These are phyloP conservation scores for Coboldia fuscipes DNA, from an alignment of 1,140 invertebrate species.

Conservation along the genomic window DNA sequence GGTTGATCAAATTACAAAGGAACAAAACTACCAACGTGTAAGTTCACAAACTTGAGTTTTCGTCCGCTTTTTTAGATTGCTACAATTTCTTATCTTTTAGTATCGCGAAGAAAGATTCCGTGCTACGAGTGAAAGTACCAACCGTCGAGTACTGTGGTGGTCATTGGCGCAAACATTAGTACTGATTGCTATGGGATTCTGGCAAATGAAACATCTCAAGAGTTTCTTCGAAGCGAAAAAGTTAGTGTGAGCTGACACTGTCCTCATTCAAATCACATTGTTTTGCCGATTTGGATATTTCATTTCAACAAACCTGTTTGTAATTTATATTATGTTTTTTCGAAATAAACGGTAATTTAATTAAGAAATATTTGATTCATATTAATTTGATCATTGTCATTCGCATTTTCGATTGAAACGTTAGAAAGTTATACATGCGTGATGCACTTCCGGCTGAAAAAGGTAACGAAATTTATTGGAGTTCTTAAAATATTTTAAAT, in stretches of 20 bases:
- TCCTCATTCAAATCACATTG: no score
- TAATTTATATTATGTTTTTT: no score
- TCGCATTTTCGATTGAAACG: no score
- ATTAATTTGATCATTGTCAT: no score
- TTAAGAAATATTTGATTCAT: no score
- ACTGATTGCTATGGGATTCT: conserved; percentile 80
- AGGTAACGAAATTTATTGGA: no score
- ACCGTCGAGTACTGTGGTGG: conserved; percentile 95
- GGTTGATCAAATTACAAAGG: conserved; percentile 97
- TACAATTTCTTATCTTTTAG: conserved; percentile 30
- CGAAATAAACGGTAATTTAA: no score
- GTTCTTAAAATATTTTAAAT: no score
- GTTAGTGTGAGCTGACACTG: conserved; percentile 54
- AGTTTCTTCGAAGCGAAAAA: conserved; percentile 99
- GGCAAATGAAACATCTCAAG: conserved; percentile 99
- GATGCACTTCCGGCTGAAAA: no score
- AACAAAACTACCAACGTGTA: conserved; percentile 98
- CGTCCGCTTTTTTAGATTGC: neutral
- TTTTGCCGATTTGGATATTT: no score
- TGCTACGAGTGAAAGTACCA: conserved; percentile 94
- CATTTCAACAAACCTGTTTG: no score
- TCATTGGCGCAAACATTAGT: conserved; percentile 82
- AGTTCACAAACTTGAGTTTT: conserved; percentile 4
- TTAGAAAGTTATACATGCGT: no score
- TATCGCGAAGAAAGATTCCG: conserved; percentile 96